These are phyloP conservation scores for Micromys minutus DNA, from an alignment of 2,113 vertebrate genomes.

Conservation along the genomic window DNA sequence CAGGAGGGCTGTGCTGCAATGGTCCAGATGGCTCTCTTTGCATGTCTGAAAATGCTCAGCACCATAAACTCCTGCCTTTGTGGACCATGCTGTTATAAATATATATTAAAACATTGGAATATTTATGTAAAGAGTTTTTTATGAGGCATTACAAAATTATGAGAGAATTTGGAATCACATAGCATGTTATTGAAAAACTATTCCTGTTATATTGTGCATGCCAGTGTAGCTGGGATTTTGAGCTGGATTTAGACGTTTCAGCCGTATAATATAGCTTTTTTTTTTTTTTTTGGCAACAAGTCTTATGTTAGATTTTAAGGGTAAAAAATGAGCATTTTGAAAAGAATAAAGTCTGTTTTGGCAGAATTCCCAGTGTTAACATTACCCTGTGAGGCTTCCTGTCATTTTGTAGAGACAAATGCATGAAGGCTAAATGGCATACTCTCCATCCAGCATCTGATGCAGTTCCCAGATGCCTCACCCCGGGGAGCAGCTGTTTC, in stretches of 20 bases:
- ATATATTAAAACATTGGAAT: conserved; percentile 69
- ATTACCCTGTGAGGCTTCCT: conserved; percentile 5
- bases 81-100: conserved; percentile 72
- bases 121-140: conserved; percentile 46
- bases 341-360: conserved; percentile 47
- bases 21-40: conserved; percentile 65
- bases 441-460: neutral
- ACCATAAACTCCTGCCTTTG: conserved; percentile 56
- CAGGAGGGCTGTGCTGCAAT: conserved; percentile 65
- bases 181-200: conserved; percentile 55
- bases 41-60: conserved; percentile 62
- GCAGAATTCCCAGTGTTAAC: conserved; percentile 54
- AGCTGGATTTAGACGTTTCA: conserved; percentile 27
- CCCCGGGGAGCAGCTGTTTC: neutral
- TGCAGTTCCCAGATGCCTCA: conserved; percentile 12
- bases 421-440: neutral
- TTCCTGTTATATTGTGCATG: neutral
- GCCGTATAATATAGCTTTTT: neutral
- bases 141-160: conserved; percentile 53
- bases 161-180: conserved; percentile 27
- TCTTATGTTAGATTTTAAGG: conserved; percentile 55
- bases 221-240: conserved; percentile 3
- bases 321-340: conserved; percentile 46
- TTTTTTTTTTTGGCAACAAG: neutral
- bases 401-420: conserved; percentile 2